Conservation (phyloP, 2,888 invertebrate genomes). For the Cryptus armator region DNA sequence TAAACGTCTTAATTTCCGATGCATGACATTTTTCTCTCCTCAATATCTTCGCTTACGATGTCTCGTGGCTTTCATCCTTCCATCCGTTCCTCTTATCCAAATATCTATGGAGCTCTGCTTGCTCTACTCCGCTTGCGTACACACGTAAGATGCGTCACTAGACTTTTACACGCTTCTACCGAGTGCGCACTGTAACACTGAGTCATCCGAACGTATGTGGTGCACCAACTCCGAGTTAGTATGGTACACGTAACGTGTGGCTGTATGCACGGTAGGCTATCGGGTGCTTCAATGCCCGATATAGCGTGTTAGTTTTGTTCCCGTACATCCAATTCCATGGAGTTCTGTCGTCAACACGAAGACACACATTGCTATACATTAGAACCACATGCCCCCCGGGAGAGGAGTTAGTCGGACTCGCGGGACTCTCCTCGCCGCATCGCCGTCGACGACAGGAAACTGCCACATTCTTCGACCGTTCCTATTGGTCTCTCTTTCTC, state of each 20-base stretch:
- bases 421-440: slow-evolving; percentile 60
- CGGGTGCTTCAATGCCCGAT: slow-evolving; percentile 1
- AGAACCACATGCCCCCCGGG: slow-evolving; percentile 56
- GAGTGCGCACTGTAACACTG: neutral
- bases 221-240: slow-evolving; percentile 1
- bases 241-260: slow-evolving; percentile 11
- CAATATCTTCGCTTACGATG: neutral
- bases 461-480: slow-evolving; percentile 76
- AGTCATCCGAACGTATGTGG: neutral
- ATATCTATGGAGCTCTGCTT: neutral
- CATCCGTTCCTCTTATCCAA: neutral
- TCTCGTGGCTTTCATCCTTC: neutral
- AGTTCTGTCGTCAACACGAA: slow-evolving; percentile 54
- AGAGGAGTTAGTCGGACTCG: slow-evolving; percentile 51
- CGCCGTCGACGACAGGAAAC: slow-evolving; percentile 75
- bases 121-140: neutral
- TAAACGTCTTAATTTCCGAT: neutral
- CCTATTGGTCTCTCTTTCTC: slow-evolving; percentile 62
- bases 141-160: neutral
- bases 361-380: slow-evolving; percentile 61
- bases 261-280: neutral
- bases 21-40: neutral
- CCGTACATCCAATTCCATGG: slow-evolving; percentile 7
- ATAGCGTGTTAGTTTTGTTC: slow-evolving; percentile 17
- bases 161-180: neutral